Conservation (phyloP, 1,140 invertebrate species). For the Galleria mellonella region DNA sequence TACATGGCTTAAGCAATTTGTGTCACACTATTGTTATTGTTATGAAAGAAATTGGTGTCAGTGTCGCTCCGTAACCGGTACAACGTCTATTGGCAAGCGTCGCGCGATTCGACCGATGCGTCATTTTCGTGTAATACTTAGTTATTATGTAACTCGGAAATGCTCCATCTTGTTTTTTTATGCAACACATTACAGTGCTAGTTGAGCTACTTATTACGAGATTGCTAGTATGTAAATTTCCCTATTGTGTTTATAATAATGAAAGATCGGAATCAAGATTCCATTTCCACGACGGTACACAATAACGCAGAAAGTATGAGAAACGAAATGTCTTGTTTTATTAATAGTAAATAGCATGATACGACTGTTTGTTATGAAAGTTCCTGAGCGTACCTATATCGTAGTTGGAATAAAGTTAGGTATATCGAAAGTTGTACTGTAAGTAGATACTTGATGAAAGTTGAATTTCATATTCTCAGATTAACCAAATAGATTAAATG, state of each 20-base stretch:
- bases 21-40: slow-evolving; percentile 43
- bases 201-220: slow-evolving; percentile 8
- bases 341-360: too few relatives aligned
- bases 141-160: slow-evolving; percentile 50
- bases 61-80: slow-evolving; percentile 50
- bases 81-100: slow-evolving; percentile 39
- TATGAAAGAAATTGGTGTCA: slow-evolving; percentile 62
- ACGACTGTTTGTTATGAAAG: slow-evolving; percentile 14
- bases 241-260: slow-evolving; percentile 6
- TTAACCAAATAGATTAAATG: too few relatives aligned
- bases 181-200: slow-evolving; percentile 41
- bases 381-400: slow-evolving; percentile 7
- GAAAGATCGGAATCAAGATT: slow-evolving; percentile 10
- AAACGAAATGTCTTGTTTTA: slow-evolving; percentile 1
- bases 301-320: slow-evolving; percentile 12
- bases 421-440: too few relatives aligned
- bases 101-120: slow-evolving; percentile 41
- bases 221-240: slow-evolving; percentile 13
- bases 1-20: slow-evolving; percentile 3
- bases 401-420: too few relatives aligned
- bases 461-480: too few relatives aligned
- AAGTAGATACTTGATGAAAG: too few relatives aligned
- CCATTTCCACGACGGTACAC: background rate
- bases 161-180: slow-evolving; percentile 45
- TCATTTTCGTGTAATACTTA: slow-evolving; percentile 50